Evolutionary conservation across 2,888 invertebrate species (phyloP).

Genomic region (Argynnis bischoffii): DNA sequence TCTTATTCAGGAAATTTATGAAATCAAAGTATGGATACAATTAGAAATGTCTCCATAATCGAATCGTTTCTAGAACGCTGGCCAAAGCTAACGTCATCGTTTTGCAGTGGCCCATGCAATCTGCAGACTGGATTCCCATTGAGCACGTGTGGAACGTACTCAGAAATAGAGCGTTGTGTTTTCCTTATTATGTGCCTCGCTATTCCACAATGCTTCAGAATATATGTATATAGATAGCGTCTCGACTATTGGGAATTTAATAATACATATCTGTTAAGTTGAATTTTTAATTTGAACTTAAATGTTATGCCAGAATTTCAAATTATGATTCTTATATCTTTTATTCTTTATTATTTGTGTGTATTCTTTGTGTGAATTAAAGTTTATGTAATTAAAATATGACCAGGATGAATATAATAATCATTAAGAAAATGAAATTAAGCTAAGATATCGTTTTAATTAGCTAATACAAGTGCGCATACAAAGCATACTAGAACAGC

Average conservation of each 20-base stretch:
- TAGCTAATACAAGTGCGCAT: no score
- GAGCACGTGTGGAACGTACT: slow-evolving; percentile 29
- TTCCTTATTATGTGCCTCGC: slow-evolving; percentile 21
- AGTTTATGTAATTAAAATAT: no score
- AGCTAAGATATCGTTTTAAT: no score
- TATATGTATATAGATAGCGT: neutral
- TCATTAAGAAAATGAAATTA: no score
- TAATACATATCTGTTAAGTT: neutral
- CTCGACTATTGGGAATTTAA: slow-evolving; percentile 3
- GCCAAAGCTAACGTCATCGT: slow-evolving; percentile 14
- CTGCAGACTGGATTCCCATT: slow-evolving; percentile 19
- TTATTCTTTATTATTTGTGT: neutral
- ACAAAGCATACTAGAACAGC: no score
- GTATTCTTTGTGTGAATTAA: no score
- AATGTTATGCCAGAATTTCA: neutral
- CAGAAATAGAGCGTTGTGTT: slow-evolving; percentile 30
- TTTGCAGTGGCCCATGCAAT: slow-evolving; percentile 20
- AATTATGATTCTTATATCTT: neutral
- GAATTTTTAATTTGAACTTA: neutral
- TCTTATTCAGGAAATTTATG: neutral
- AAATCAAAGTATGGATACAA: no score
- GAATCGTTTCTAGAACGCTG: neutral
- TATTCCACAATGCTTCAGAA: neutral
- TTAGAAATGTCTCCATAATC: neutral
- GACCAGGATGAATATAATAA: no score